Conservation (phyloP, 2,888 invertebrate genomes). For the Criorhina ranunculi region DNA sequence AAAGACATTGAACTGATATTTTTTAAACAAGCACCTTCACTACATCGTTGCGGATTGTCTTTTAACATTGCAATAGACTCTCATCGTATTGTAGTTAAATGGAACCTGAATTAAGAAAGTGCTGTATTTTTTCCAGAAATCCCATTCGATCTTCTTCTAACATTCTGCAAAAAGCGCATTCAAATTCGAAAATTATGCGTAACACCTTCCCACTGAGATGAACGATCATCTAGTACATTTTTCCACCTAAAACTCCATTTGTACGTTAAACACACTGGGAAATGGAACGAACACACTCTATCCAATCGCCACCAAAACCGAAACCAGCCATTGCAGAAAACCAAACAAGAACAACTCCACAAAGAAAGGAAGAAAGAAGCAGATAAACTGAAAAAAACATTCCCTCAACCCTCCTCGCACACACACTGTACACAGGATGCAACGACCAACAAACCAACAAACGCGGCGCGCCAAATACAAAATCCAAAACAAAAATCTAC, state of each 20-base stretch:
- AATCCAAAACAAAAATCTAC: slow-evolving; percentile 59
- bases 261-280: slow-evolving; percentile 6
- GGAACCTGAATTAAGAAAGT: neutral
- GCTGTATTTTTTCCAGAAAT: neutral
- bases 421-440: slow-evolving; percentile 21
- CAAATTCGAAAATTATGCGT: neutral
- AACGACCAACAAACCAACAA: slow-evolving; percentile 36
- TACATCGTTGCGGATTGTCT: too few relatives aligned
- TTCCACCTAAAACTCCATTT: slow-evolving; percentile 36
- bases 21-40: too few relatives aligned
- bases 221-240: slow-evolving; percentile 35
- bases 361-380: neutral
- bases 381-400: slow-evolving; percentile 28
- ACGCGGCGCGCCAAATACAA: slow-evolving; percentile 60
- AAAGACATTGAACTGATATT: too few relatives aligned
- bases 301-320: neutral
- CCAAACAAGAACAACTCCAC: slow-evolving; percentile 2
- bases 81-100: too few relatives aligned
- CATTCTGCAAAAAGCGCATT: slow-evolving; percentile 25
- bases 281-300: slow-evolving; percentile 29
- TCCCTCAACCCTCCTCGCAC: slow-evolving; percentile 24
- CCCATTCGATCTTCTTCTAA: neutral
- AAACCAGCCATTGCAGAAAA: slow-evolving; percentile 8
- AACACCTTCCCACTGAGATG: neutral
- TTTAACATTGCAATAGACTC: too few relatives aligned